Evolutionary conservation across 1,140 invertebrate genomes (phyloP).

Genomic region (Temnothorax longispinosus): DNA sequence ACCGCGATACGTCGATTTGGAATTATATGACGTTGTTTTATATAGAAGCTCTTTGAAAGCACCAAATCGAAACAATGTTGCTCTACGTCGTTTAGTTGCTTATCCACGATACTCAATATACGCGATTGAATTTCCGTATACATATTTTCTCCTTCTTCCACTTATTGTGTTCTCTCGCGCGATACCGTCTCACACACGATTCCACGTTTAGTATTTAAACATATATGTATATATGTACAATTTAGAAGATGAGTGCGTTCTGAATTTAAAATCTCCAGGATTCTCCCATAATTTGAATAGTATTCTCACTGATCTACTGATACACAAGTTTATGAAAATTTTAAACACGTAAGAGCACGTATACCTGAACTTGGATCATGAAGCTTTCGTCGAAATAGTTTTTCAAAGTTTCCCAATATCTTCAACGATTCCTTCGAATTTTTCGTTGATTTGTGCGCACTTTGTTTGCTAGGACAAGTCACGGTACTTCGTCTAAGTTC

Average conservation of each 20-base stretch:
- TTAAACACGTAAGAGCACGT: neutral
- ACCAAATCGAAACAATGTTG: too few species aligned
- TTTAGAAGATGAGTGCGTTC: neutral
- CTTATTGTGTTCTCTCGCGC: neutral
- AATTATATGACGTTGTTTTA: neutral
- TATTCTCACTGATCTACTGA: neutral
- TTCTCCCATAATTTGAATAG: neutral
- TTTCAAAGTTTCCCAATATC: slow-evolving; percentile 76
- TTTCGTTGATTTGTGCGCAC: slow-evolving; percentile 74
- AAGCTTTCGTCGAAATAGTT: slow-evolving; percentile 77
- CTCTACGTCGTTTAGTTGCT: too few species aligned
- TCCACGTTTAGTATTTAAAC: neutral
- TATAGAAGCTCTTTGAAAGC: too few species aligned
- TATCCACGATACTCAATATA: too few species aligned
- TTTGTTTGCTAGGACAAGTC: slow-evolving; percentile 72
- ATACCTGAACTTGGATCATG: slow-evolving; percentile 74
- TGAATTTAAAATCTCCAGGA: neutral
- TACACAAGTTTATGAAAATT: neutral
- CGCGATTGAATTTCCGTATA: too few species aligned
- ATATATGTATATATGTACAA: neutral
- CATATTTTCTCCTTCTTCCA: neutral
- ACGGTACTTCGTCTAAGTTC: slow-evolving; percentile 62
- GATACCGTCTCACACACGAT: neutral
- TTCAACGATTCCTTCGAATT: slow-evolving; percentile 59
- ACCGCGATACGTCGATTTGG: neutral